These are phyloP conservation scores for Copsychus sechellarum DNA, from an alignment of 2,113 vertebrate genomes.

Conservation along the genomic window DNA sequence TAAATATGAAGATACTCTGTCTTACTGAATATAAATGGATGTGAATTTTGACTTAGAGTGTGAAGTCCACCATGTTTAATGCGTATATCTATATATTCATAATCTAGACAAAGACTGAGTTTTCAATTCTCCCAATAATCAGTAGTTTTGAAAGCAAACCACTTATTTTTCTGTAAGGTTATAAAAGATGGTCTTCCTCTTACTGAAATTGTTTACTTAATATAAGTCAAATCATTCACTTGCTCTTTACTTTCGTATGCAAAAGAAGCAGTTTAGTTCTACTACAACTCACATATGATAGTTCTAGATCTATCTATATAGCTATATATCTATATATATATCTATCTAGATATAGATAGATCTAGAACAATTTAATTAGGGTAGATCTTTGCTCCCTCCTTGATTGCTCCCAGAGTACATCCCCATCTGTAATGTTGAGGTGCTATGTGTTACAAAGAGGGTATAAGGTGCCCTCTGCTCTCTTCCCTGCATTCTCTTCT, in stretches of 20 bases:
- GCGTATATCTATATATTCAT: background rate
- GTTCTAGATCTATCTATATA: no score
- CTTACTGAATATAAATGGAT: background rate
- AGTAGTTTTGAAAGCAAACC: background rate
- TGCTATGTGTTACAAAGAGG: background rate
- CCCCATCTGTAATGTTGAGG: background rate
- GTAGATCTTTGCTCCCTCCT: background rate
- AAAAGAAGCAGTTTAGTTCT: background rate
- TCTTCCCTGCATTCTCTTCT: background rate
- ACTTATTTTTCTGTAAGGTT: background rate
- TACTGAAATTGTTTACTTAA: background rate
- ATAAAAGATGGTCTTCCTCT: background rate
- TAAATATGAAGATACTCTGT: background rate
- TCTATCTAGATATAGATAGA: no score
- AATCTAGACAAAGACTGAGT: background rate
- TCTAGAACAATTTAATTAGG: background rate
- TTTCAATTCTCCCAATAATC: background rate
- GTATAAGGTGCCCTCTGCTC: accelerated
- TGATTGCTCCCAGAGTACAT: background rate
- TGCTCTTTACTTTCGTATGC: background rate
- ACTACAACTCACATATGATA: background rate
- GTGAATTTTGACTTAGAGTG: background rate
- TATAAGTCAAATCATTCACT: background rate
- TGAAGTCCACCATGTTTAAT: background rate
- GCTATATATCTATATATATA: no score